These are phyloP conservation scores for Gallinago paraguaiae DNA, from an alignment of 2,113 vertebrate genomes.

Conservation along the genomic window DNA sequence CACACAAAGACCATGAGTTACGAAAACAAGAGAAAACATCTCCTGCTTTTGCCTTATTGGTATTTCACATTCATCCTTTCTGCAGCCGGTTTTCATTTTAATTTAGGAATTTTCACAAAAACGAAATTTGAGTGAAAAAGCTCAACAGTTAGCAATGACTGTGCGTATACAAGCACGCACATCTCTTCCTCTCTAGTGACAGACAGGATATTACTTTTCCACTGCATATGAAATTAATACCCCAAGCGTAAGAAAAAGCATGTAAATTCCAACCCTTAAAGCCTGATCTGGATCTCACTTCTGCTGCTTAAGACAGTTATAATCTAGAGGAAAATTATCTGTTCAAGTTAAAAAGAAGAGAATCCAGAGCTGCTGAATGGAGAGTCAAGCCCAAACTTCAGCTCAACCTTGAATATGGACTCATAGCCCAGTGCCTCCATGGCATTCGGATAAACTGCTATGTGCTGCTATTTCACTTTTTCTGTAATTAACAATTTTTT, in stretches of 20 bases:
- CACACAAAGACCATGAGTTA: conserved; percentile 61
- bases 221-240: conserved; percentile 45
- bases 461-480: neutral
- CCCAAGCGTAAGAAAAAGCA: neutral
- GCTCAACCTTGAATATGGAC: neutral
- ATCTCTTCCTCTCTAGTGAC: conserved; percentile 37
- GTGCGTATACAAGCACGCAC: neutral
- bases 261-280: conserved; percentile 13
- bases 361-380: neutral
- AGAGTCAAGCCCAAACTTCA: neutral
- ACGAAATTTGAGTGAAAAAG: neutral
- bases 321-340: neutral
- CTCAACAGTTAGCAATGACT: neutral
- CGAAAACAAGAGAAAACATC: conserved; percentile 47
- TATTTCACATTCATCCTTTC: neutral
- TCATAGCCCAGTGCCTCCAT: neutral
- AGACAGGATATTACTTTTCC: conserved; percentile 57
- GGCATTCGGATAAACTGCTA: neutral
- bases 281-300: neutral
- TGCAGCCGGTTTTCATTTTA: neutral
- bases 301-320: neutral
- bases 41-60: conserved; percentile 11
- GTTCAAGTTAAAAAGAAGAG: neutral
- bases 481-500: neutral
- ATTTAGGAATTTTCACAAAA: neutral